Evolutionary conservation across 2,888 invertebrate genomes (phyloP).

Genomic region (Punctoribates punctum): DNA sequence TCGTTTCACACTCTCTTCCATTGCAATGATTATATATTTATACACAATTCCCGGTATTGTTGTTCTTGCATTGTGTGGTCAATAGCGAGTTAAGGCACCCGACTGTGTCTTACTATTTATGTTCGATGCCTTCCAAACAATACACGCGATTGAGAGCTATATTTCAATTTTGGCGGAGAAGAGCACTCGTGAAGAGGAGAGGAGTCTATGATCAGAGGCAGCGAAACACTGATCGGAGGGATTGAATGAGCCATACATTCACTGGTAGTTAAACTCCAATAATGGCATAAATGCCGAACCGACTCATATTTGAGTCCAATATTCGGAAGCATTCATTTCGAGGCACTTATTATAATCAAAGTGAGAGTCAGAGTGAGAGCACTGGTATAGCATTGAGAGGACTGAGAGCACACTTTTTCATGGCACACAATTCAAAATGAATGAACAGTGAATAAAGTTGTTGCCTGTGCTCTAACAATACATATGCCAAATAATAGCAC

Average conservation of each 20-base stretch:
- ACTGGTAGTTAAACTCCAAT: background rate
- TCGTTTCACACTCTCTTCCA: conserved; percentile 15
- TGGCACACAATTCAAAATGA: conserved; percentile 3
- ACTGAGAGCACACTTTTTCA: background rate
- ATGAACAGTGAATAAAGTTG: background rate
- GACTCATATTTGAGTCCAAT: conserved; percentile 4
- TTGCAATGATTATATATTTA: conserved; percentile 5
- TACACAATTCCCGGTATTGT: background rate
- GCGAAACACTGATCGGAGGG: background rate
- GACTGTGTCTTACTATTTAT: conserved; percentile 13
- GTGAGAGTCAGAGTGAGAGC: conserved; percentile 13
- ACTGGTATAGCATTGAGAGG: background rate
- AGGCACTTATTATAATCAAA: conserved; percentile 32
- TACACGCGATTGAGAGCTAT: background rate
- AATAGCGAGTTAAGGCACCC: conserved; percentile 4
- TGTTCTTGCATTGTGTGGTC: conserved; percentile 8
- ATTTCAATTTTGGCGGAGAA: conserved; percentile 17
- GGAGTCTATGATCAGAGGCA: background rate
- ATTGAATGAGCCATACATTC: background rate
- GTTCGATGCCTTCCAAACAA: background rate
- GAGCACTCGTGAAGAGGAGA: conserved; percentile 21
- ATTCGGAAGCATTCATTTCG: conserved; percentile 1
- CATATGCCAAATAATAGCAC: conserved; percentile 33
- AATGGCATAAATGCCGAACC: background rate
- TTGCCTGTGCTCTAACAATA: background rate